Evolutionary conservation across 2,888 invertebrate genomes (phyloP).

Genomic region (Petrolisthes manimaculis): DNA sequence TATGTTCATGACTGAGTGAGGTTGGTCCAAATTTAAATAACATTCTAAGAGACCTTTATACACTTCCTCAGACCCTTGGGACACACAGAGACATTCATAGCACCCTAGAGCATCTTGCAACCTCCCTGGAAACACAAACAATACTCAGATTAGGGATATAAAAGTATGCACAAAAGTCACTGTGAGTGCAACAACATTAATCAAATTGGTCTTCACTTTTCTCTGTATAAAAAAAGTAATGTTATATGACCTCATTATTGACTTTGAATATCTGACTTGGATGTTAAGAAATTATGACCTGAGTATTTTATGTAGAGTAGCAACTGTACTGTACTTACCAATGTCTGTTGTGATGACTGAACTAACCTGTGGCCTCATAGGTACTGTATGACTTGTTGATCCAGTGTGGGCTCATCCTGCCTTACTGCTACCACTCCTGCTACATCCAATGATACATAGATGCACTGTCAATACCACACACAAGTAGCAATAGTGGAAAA

Average conservation of each 20-base stretch:
- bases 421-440: conserved; percentile 82
- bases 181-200: neutral
- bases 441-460: conserved; percentile 88
- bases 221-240: neutral
- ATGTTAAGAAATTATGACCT: no score
- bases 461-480: conserved; percentile 74
- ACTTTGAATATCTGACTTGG: no score
- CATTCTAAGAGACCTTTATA: conserved; percentile 85
- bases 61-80: conserved; percentile 66
- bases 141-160: neutral
- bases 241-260: neutral
- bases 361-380: conserved; percentile 58
- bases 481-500: neutral
- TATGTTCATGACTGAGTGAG: conserved; percentile 84
- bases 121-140: conserved; percentile 67
- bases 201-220: neutral
- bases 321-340: no score
- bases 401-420: conserved; percentile 81
- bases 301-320: no score
- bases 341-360: no score
- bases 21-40: conserved; percentile 88
- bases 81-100: conserved; percentile 79
- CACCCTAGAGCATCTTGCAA: conserved; percentile 84
- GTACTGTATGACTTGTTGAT: conserved; percentile 79
- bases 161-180: neutral